Conservation (phyloP, 1,140 invertebrate species). For the Cardiocondyla obscurior region DNA sequence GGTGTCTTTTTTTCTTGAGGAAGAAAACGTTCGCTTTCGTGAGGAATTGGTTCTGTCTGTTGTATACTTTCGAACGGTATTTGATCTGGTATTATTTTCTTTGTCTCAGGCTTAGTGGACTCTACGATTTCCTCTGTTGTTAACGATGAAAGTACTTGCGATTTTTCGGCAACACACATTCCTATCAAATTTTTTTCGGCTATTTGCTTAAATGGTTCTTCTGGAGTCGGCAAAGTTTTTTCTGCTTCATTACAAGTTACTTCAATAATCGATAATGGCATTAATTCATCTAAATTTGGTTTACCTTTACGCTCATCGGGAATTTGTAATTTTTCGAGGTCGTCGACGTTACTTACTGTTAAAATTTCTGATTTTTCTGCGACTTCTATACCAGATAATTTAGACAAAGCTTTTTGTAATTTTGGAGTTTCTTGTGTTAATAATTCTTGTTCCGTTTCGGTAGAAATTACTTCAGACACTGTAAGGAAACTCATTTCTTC, state of each 20-base stretch:
- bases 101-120: constrained; percentile 60
- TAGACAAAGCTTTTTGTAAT: constrained; percentile 64
- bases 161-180: constrained; percentile 72
- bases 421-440: constrained; percentile 62
- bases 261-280: constrained; percentile 74
- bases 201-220: constrained; percentile 69
- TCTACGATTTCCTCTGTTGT: constrained; percentile 67
- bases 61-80: constrained; percentile 77
- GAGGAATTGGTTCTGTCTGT: constrained; percentile 70
- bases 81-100: constrained; percentile 70
- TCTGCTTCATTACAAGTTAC: constrained; percentile 73
- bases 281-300: constrained; percentile 70
- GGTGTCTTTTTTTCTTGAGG: constrained; percentile 59
- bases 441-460: constrained; percentile 71
- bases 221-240: constrained; percentile 59
- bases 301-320: constrained; percentile 71
- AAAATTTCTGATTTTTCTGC: constrained; percentile 75
- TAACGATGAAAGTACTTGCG: constrained; percentile 73
- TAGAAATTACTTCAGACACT: constrained; percentile 72
- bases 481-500: constrained; percentile 73
- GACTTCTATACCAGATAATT: constrained; percentile 71
- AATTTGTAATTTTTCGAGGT: constrained; percentile 57
- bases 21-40: constrained; percentile 77
- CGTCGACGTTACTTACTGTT: constrained; percentile 66
- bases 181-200: constrained; percentile 73